Percentiles rank a stretch among this genome's conserved stretches.
Evolutionary conservation across 2,797 vertebrate species (phyloP).

Genomic region (Phoebastria nigripes): DNA sequence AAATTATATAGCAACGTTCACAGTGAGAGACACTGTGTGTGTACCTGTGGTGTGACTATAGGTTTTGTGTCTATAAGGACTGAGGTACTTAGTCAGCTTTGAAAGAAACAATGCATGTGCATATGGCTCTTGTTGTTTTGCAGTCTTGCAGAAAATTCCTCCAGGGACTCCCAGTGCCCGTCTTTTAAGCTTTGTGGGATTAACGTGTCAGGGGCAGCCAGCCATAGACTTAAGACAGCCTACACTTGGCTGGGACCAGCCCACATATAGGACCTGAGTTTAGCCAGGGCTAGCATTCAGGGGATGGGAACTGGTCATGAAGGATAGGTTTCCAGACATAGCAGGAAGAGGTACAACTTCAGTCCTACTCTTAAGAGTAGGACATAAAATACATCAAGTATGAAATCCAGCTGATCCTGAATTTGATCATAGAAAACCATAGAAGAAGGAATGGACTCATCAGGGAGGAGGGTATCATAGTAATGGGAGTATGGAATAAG

Average conservation of each 20-base stretch:
- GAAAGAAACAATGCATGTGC: not conserved
- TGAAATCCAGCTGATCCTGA: not conserved
- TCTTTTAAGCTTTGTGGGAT: not conserved
- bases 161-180: not conserved
- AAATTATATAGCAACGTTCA: not conserved
- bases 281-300: not conserved
- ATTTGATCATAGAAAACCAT: not conserved
- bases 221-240: not conserved
- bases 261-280: not conserved
- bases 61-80: not conserved
- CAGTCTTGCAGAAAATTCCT: not conserved
- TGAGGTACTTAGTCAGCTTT: not conserved
- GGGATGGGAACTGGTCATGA: not conserved
- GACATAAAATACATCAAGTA: not conserved
- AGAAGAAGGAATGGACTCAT: not conserved
- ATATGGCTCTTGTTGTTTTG: not conserved
- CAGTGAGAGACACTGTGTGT: not conserved
- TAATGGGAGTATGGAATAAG: not conserved
- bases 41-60: not conserved
- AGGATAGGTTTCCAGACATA: not conserved
- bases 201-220: not conserved
- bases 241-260: not conserved
- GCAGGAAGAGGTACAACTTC: not conserved
- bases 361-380: not conserved
- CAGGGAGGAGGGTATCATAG: not conserved